Percentiles rank a stretch among this genome's conserved stretches.
Evolutionary conservation across 2,888 invertebrate species (phyloP).

Genomic region (Miltochrista miniata): DNA sequence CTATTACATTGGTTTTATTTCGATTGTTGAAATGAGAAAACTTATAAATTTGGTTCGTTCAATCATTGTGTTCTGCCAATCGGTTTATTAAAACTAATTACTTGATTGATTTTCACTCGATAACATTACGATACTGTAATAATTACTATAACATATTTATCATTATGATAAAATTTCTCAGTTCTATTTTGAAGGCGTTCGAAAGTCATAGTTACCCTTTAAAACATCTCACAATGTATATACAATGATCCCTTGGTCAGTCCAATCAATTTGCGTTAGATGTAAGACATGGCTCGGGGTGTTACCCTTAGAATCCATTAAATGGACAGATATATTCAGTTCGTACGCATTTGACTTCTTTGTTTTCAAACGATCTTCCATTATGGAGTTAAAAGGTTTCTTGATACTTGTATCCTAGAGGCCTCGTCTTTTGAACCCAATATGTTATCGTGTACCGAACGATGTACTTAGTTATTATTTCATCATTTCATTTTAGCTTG

Average conservation of each 20-base stretch:
- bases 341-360: conserved; percentile 58
- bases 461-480: neutral
- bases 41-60: too few species aligned
- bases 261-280: conserved; percentile 57
- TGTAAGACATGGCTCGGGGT: conserved; percentile 55
- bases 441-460: neutral
- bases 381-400: conserved; percentile 59
- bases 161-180: too few species aligned
- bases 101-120: too few species aligned
- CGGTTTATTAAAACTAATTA: too few species aligned
- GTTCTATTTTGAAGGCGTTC: neutral
- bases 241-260: conserved; percentile 29
- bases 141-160: too few species aligned
- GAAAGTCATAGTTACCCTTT: neutral
- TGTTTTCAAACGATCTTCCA: conserved; percentile 67
- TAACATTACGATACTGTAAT: too few species aligned
- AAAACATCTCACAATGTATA: neutral
- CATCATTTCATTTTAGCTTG: neutral
- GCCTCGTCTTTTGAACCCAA: neutral
- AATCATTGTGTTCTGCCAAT: too few species aligned
- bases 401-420: conserved; percentile 4
- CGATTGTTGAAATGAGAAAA: too few species aligned
- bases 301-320: conserved; percentile 60
- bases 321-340: conserved; percentile 50
- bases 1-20: too few species aligned